Conservation (phyloP, 2,797 vertebrate species). For the Gila robusta region DNA sequence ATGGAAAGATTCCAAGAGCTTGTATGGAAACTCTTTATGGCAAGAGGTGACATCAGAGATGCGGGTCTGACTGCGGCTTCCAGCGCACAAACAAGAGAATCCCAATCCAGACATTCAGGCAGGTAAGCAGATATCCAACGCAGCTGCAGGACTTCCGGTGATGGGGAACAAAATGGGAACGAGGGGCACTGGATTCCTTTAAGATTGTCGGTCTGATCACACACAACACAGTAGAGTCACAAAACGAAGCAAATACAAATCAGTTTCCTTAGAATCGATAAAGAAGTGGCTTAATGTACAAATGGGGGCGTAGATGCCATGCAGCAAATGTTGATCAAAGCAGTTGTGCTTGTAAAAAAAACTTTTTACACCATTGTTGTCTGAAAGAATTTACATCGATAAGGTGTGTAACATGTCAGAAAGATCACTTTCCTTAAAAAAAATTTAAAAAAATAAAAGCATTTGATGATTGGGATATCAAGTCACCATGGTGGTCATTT, state of each 20-base stretch:
- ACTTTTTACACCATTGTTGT: slow-evolving; percentile 8
- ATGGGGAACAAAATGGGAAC: slow-evolving; percentile 64
- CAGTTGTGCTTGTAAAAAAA: slow-evolving; percentile 11
- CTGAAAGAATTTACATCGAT: slow-evolving; percentile 12
- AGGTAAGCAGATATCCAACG: slow-evolving; percentile 73
- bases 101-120: slow-evolving; percentile 76
- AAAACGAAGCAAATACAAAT: slow-evolving; percentile 45
- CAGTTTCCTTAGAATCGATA: not conserved
- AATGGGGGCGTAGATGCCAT: slow-evolving; percentile 17
- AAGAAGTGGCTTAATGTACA: slow-evolving; percentile 44
- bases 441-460: not conserved
- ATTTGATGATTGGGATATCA: not conserved
- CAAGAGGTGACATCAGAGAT: slow-evolving; percentile 79
- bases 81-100: slow-evolving; percentile 75
- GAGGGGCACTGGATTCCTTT: slow-evolving; percentile 62
- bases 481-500: slow-evolving; percentile 24
- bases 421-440: not conserved
- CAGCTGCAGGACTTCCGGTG: slow-evolving; percentile 76
- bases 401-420: not conserved
- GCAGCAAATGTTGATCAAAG: slow-evolving; percentile 10
- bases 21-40: slow-evolving; percentile 80
- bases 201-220: slow-evolving; percentile 75
- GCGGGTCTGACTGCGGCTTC: slow-evolving; percentile 75
- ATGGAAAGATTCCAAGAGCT: slow-evolving; percentile 80
- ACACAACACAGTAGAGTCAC: slow-evolving; percentile 60